Base-by-base conservation (phyloP, 2,888 invertebrate species). In the Cataglyphis rosenhaueri region DNA sequence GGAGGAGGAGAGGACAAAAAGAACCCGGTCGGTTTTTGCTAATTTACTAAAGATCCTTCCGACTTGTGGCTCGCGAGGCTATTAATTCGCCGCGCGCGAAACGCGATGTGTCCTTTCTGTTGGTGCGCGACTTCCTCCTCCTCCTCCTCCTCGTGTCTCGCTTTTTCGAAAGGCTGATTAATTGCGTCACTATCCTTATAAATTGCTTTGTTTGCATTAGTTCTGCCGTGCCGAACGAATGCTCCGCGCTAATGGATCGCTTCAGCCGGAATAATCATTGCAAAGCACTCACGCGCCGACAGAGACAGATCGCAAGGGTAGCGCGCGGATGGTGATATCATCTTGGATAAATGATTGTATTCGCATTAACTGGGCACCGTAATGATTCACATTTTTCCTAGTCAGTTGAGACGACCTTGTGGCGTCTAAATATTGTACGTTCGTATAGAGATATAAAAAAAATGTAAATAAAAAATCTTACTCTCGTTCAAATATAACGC, bases 291-390 rank as follows among this genome's bases (percentile, higher is more conserved):
- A 66, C 62, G 70, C 55, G 74, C 29, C 68, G 89, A 85, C 89
- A 57, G 81, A 68, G 88, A 88, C 82, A 82, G 89, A 89, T 87
- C 81, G 85, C 44, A 82, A 59, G 82, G 68, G 83, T 82, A 81
- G 78, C 57, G 41, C 12, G 3, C 41, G 41, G 41, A 55, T 81
- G 84, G 82, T 52, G 84, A 85, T 86, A 85, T 85, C 86, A 84
- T 89, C 84, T 86, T 75, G 81, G 82, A 83, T 89, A 89, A 89
- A 89, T 87, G 84, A 89, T 87, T 87, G 89, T 85, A 71, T 85
- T 86, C 82, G 83, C 70, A 89, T 89, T 85, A 86, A 84, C 79
- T 79, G 86, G 74, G 29, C 55, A 48, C 48, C 70, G 83, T 81
- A 84, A 89, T 86, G 84, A 87, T 85, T 83, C 84, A 82, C 84